phyloP scores from a whole-genome alignment of 2,797 vertebrate genomes.

The Bryconaethiops microstoma region DNA sequence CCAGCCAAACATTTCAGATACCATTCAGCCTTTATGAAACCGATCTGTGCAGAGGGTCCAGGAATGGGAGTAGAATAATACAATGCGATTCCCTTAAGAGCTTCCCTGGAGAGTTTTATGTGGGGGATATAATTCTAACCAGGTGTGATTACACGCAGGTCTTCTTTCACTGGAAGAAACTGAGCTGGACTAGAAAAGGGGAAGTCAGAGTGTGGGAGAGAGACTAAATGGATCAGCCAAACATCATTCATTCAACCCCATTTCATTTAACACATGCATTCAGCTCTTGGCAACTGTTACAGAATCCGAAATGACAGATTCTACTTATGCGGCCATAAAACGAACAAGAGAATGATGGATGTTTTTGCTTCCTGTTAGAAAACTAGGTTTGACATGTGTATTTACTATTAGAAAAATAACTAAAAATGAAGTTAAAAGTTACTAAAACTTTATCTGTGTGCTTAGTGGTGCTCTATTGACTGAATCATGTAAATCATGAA shows the following conservation, averaged over 20 bases:
- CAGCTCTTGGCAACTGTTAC: neutral
- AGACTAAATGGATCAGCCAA: slow-evolving; percentile 18
- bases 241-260: neutral
- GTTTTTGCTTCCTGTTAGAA: neutral
- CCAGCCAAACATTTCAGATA: slow-evolving; percentile 17
- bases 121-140: slow-evolving; percentile 51
- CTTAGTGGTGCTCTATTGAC: too few relatives aligned
- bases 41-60: slow-evolving; percentile 36
- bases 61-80: slow-evolving; percentile 46
- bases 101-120: slow-evolving; percentile 14
- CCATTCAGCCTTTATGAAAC: slow-evolving; percentile 38
- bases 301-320: neutral
- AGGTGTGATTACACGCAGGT: slow-evolving; percentile 40
- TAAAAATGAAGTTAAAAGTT: too few relatives aligned
- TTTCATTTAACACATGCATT: slow-evolving; percentile 24
- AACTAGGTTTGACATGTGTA: too few relatives aligned
- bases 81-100: slow-evolving; percentile 40
- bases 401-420: too few relatives aligned
- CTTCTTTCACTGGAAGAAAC: slow-evolving; percentile 24
- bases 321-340: neutral
- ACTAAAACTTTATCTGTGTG: too few relatives aligned
- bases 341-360: neutral
- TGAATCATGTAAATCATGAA: too few relatives aligned
- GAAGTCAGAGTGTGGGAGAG: slow-evolving; percentile 19
- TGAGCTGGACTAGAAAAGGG: slow-evolving; percentile 20